These are phyloP conservation scores for Lerema accius DNA, from an alignment of 1,140 invertebrate genomes.

Conservation along the genomic window DNA sequence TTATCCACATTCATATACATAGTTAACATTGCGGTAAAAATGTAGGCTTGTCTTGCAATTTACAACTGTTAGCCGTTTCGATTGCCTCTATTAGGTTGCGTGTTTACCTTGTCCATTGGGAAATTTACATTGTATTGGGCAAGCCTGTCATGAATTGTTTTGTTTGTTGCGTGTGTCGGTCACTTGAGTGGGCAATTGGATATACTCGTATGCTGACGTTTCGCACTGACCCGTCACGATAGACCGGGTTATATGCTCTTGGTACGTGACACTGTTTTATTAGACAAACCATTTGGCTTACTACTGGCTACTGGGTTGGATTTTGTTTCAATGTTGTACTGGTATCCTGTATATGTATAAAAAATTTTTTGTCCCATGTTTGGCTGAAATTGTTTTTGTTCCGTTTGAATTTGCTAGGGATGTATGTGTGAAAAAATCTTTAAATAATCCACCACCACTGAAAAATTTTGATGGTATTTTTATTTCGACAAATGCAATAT, in stretches of 20 bases:
- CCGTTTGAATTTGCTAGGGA: too few species aligned
- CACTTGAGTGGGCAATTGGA: slow-evolving; percentile 11
- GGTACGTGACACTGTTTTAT: slow-evolving; percentile 10
- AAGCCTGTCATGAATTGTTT: slow-evolving; percentile 16
- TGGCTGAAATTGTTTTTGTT: too few species aligned
- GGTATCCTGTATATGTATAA: too few species aligned
- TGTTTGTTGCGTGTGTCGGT: slow-evolving; percentile 1
- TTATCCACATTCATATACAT: too few species aligned
- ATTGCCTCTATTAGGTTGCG: slow-evolving; percentile 12
- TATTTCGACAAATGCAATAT: too few species aligned
- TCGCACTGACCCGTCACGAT: slow-evolving; percentile 11
- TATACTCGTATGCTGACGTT: slow-evolving; percentile 5
- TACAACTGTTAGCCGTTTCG: slow-evolving; percentile 7
- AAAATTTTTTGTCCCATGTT: too few species aligned
- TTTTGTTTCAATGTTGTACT: too few species aligned
- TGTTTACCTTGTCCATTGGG: slow-evolving; percentile 17
- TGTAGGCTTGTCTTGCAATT: slow-evolving; percentile 11
- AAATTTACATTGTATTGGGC: slow-evolving; percentile 26
- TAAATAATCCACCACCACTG: too few species aligned
- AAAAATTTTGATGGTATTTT: too few species aligned
- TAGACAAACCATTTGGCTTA: not conserved
- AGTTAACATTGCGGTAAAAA: slow-evolving; percentile 19
- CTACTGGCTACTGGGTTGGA: not conserved
- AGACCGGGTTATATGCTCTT: slow-evolving; percentile 4
- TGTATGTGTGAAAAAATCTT: too few species aligned